These are phyloP conservation scores for Stigmatopora nigra DNA, from an alignment of 2,113 vertebrate species.

Conservation along the genomic window DNA sequence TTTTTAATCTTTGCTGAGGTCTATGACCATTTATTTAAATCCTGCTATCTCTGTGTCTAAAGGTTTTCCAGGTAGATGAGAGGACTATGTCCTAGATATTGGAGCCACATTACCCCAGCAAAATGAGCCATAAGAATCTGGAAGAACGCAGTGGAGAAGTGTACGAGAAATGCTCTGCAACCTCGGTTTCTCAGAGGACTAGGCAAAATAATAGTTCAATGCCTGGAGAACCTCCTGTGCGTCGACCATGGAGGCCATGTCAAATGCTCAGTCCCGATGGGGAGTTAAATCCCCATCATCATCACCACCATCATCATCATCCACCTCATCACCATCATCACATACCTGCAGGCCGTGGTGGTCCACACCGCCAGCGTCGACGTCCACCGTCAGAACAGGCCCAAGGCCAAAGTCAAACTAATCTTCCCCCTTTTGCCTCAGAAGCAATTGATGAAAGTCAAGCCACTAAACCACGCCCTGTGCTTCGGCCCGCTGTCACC, in stretches of 20 bases:
- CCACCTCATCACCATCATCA: conserved; percentile 39
- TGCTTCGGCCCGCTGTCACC: conserved; percentile 45
- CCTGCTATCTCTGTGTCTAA: conserved; percentile 13
- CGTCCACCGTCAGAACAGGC: conserved; percentile 34
- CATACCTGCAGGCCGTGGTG: conserved; percentile 39
- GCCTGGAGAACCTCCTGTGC: conserved; percentile 38
- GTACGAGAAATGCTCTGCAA: conserved; percentile 33
- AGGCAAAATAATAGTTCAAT: conserved; percentile 48
- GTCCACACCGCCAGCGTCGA: conserved; percentile 47
- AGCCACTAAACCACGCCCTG: conserved; percentile 34
- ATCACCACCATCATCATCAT: conserved; percentile 46
- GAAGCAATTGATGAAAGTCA: conserved; percentile 13
- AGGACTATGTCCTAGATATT: conserved; percentile 43
- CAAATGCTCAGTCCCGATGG: conserved; percentile 66
- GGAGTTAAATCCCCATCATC: conserved; percentile 49
- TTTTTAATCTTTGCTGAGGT: not conserved
- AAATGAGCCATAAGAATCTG: conserved; percentile 63
- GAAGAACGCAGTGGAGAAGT: conserved; percentile 37
- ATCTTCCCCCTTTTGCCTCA: conserved; percentile 24
- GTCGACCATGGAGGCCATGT: conserved; percentile 69
- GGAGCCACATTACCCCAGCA: conserved; percentile 15
- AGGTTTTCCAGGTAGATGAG: conserved; percentile 23
- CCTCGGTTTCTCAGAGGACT: conserved; percentile 18
- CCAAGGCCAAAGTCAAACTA: conserved; percentile 35
- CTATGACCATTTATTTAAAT: not conserved